Evolutionary conservation across 2,797 vertebrate genomes (phyloP), one percentile per base, ranked within the genome.

Genomic region (Adrianichthys oophorus): DNA sequence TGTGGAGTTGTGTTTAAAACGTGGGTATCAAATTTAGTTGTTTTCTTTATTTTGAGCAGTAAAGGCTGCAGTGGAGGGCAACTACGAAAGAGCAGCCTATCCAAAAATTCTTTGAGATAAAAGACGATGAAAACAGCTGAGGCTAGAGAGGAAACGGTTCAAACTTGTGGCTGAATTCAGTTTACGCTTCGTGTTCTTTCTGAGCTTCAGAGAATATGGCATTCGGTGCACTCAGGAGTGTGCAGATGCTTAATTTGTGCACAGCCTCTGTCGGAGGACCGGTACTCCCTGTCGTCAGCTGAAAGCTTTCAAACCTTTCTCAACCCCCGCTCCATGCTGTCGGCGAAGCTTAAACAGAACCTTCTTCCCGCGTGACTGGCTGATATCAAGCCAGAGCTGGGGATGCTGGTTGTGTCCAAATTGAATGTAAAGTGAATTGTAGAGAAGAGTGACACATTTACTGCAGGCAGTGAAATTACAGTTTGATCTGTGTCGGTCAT

Each of bases 261-360:
- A 37, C 32, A 37, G 32, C 32, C 12, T 68, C 47, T 72, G 70
- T 81, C 3, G 16, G 70, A 71, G 64, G 68, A 73, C 72, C 51
- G 75, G 55, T 68, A 55, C 62, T 76, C 68, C 79, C 56, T 72
- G 57, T 82, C 71, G 67, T 47, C 55, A 75, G 45, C 49, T 1
- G 2, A 79, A 60, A 54, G 50, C 81, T 66, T 72, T 64, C 67
- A 69, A 55, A 68, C 55, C 56, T 78, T 55, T 73, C 66, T 65
- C 60, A 72, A 56, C 29, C 51, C 68, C 47, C 53, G 70, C 74
- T 52, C 49, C 61, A 14, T 53, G 53, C 68, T 79, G 61, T 71
- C 60, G 65, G 72, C 56, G 56, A 70, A 60, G 48, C 15, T 15
- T 40, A 48, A 76, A 50, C 13, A 46, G n/a, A 62, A 56, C 66